These are phyloP conservation scores for Leucania comma DNA, from an alignment of 2,888 invertebrate species.

Conservation along the genomic window DNA sequence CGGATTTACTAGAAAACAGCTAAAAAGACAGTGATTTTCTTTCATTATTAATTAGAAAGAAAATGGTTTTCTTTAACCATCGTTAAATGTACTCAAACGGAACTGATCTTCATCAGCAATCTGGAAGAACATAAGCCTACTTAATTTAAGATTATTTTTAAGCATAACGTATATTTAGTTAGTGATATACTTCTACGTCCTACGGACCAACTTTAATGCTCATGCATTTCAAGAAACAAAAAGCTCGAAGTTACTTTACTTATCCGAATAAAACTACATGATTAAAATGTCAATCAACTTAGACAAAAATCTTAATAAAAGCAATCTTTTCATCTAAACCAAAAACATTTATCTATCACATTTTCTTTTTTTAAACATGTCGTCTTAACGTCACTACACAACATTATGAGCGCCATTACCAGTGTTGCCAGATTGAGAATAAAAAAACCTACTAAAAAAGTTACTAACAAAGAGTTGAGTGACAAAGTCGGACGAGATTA, in stretches of 20 bases:
- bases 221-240: neutral
- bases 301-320: slow-evolving; percentile 48
- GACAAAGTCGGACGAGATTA: slow-evolving; percentile 81
- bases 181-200: neutral
- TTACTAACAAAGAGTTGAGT: slow-evolving; percentile 77
- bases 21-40: no score
- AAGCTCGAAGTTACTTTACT: neutral
- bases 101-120: neutral
- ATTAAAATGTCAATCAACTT: slow-evolving; percentile 50
- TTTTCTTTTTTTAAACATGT: slow-evolving; percentile 67
- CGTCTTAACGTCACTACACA: slow-evolving; percentile 78
- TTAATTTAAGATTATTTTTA: neutral
- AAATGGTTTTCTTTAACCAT: neutral
- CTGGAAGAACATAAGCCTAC: neutral
- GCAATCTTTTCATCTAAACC: slow-evolving; percentile 49
- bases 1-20: neutral
- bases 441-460: slow-evolving; percentile 70
- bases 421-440: slow-evolving; percentile 72
- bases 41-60: rapidly evolving
- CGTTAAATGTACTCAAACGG: neutral
- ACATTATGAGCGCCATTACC: slow-evolving; percentile 75
- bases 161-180: neutral
- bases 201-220: neutral
- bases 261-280: slow-evolving; percentile 13
- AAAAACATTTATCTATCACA: slow-evolving; percentile 36